Evolutionary conservation across 2,113 vertebrate genomes (phyloP), one percentile per base, ranked within the genome.

Genomic region (Blennius ocellaris): DNA sequence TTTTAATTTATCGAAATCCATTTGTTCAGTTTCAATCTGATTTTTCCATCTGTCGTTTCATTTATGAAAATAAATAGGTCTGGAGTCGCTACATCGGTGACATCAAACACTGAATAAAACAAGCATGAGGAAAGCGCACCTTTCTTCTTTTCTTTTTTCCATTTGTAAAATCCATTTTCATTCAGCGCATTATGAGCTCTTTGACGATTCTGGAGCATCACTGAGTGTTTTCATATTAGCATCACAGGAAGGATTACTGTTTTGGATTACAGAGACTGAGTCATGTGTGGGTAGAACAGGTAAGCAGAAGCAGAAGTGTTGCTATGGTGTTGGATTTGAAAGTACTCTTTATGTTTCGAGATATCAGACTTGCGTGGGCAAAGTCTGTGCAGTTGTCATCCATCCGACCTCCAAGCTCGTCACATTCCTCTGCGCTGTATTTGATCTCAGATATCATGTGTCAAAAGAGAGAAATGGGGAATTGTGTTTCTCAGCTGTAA

Each of bases 301-400:
- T 91, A 83, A 83, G 79, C 72, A 80, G 75, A 70, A 65, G 74
- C 64, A 70, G 57, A 78, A 64, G 81, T 80, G 91, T 92, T 90
- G 91, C 89, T 87, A 92, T 91, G 88, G 88, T 57, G 80, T 82
- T 82, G 60, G 66, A 77, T 82, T 85, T 88, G 70, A 89, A 90
- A 87, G 84, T 73, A 70, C 55, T 84, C 84, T 88, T 89, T 85
- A 89, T 90, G 81, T 86, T 89, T 82, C 74, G 70, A 82, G 83
- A 84, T 81, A 82, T 86, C 73, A 88, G 83, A 88, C 74, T 78
- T 76, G 85, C 73, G 87, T 89, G 82, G 88, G 85, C 78, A 82
- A 83, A 75, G 77, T 77, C 69, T 70, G 60, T 69, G 73, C 64
- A 58, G 82, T 72, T 87, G 82, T 85, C 90, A 87, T 87, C 82